A percentile compares a stretch with the other conserved stretches of the same genome.
phyloP scores from a whole-genome alignment of 2,797 vertebrate species.

The Artibeus jamaicensis region DNA sequence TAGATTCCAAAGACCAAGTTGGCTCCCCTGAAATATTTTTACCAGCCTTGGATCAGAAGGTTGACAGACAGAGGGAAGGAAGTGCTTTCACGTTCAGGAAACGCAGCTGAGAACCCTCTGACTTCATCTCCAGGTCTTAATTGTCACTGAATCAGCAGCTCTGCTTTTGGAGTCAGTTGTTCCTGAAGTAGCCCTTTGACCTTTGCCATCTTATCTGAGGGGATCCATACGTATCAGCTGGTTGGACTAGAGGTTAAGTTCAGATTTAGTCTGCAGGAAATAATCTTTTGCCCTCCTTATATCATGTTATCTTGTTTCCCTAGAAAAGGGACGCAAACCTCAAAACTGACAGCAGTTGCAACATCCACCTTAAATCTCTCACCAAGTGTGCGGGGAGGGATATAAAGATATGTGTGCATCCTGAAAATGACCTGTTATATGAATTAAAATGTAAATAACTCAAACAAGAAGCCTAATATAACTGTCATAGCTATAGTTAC shows the following conservation, averaged over 20 bases:
- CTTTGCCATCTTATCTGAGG: background rate
- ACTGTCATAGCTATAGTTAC: background rate
- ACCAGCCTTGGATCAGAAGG: background rate
- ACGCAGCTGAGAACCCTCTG: background rate
- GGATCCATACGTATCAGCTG: background rate
- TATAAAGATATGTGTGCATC: background rate
- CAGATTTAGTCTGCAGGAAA: background rate
- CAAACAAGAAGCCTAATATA: background rate
- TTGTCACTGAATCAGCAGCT: constrained; percentile 9
- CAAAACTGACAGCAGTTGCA: background rate
- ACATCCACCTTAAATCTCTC: constrained; percentile 8
- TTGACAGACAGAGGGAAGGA: background rate
- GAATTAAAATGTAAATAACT: constrained; percentile 20
- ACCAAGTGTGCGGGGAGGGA: background rate
- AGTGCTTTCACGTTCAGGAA: background rate
- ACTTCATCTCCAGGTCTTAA: background rate
- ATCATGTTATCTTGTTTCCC: background rate
- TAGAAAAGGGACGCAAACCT: constrained; percentile 9
- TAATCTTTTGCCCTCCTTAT: background rate
- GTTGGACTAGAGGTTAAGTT: background rate
- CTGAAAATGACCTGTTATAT: background rate
- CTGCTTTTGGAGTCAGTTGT: background rate
- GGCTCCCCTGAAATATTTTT: constrained; percentile 33
- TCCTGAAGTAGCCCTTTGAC: constrained; percentile 11
- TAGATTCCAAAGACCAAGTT: constrained; percentile 42